phyloP scores from a whole-genome alignment of 2,113 vertebrate genomes.

The Athene cunicularia region DNA sequence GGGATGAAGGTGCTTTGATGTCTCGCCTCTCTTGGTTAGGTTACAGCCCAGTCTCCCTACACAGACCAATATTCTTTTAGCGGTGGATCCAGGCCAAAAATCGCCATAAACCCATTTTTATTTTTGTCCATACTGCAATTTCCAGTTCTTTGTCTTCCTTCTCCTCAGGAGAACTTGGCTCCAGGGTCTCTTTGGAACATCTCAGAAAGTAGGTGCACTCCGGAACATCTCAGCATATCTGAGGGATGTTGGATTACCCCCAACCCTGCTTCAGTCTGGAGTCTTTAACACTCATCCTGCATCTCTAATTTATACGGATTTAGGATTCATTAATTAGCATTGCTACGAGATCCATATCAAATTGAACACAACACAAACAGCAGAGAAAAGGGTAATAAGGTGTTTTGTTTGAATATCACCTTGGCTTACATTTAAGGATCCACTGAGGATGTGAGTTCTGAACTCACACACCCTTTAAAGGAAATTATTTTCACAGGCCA shows the following conservation, averaged over 20 bases:
- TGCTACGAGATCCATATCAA: background rate
- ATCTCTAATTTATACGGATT: background rate
- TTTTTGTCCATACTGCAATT: background rate
- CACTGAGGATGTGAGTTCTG: background rate
- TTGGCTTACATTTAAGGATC: background rate
- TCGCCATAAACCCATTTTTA: background rate
- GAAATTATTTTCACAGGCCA: background rate
- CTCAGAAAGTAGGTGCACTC: background rate
- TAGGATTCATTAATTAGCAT: background rate
- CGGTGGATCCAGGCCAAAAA: background rate
- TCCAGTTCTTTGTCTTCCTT: background rate
- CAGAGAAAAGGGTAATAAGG: background rate
- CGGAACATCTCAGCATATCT: background rate
- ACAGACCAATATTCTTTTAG: background rate
- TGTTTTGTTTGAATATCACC: background rate
- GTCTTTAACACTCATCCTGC: background rate
- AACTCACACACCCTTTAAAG: background rate
- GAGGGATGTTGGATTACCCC: background rate
- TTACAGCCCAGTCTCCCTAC: background rate
- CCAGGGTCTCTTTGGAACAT: background rate
- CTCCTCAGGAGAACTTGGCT: background rate
- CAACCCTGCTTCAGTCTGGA: background rate
- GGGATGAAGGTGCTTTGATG: background rate
- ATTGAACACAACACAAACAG: background rate
- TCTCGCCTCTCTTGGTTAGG: background rate